Evolutionary conservation across 2,113 vertebrate genomes (phyloP), one percentile per base, ranked within the genome.

Genomic region (Rynchops niger): DNA sequence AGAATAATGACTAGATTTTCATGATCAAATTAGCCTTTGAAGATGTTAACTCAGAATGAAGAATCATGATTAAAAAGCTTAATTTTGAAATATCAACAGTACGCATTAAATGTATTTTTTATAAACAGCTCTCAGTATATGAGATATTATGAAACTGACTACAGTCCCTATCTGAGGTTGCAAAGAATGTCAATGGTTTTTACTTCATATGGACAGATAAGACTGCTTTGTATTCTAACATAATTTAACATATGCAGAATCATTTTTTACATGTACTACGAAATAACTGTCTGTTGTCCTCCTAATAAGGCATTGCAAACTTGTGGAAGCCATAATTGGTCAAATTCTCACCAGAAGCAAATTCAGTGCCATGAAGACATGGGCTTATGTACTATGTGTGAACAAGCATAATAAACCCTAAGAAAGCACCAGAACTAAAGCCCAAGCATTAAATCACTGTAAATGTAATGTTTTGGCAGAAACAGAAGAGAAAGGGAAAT

Each of bases 361-460:
- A 72, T 12, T 40, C 67, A 49, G 56, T 1, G 4, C 52, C 66
- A 25, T 2, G 7, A 40, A 34, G 9, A 5, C 40, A 45, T 9
- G 8, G 16, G 20, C 30, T n/a, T 34, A 25, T 16, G 27, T 8
- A 26, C 15, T 8, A 0, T 0, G 3, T 26, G 38, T 76, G 52
- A 79, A 86, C 11, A 74, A 73, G 19, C 40, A 50, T 29, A 47
- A 79, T 3, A 52, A 76, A n/a, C 10, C 16, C 45, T 15, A 8
- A 26, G 45, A 16, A 45, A 83, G 14, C 22, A 26, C 72, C 52
- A 56, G 62, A 82, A 42, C 5, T 13, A 20, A 66, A 88, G 49
- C 2, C n/a, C 80, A 6, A 42, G 65, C 53, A 2, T 3, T 40
- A 59, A 53, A 53, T 25, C 9, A 0, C 22, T 36, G 53, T 12